Base-by-base conservation (phyloP, 2,888 invertebrate species). In the Erynnis tages region DNA sequence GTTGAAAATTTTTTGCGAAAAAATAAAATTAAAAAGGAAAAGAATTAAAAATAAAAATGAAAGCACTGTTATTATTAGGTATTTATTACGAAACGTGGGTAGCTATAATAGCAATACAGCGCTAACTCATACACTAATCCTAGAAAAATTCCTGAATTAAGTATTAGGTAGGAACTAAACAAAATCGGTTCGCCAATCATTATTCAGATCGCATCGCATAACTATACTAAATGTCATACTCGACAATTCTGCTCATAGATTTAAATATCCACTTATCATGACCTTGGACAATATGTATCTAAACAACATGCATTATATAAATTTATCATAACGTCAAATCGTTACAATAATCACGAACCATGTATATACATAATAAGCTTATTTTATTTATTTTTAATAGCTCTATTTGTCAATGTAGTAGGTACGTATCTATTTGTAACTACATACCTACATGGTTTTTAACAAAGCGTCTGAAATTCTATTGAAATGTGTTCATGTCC, bases 141-240 rank as follows among this genome's bases (percentile, higher is more conserved):
- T 16, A 47, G 29, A 29, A 37, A 47, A 37, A 25, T 23, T 29
- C 13, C 37, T 29, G 2, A 35, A 46, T 30, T 30, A 30, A 0
- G 1, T 10, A 29, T 6, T n/a, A n/a, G n/a, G n/a, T n/a, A n/a
- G n/a, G n/a, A n/a, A 43, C 10, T 29, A 41, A 27, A 43, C 38
- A 47, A 29, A 29, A 10, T 37, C 5, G 16, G 8, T 10, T 2
- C 30, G 21, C 16, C 21, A 43, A 41, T 59, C 60, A 73, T 70
- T 69, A 71, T 61, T 54, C 55, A 67, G 72, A 76, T 77, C 69
- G 60, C 64, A 73, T 75, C 72, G 55, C 53, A 65, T 71, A 67
- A 71, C 65, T 62, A 60, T 65, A 46, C 40, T 45, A 60, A 72
- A 72, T 72, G 66, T 66, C 66, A 66, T 72, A 69, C 64, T 72